Evolutionary conservation across 2,113 vertebrate genomes (phyloP), one percentile per base, ranked within the genome.

Genomic region (Scomber japonicus): DNA sequence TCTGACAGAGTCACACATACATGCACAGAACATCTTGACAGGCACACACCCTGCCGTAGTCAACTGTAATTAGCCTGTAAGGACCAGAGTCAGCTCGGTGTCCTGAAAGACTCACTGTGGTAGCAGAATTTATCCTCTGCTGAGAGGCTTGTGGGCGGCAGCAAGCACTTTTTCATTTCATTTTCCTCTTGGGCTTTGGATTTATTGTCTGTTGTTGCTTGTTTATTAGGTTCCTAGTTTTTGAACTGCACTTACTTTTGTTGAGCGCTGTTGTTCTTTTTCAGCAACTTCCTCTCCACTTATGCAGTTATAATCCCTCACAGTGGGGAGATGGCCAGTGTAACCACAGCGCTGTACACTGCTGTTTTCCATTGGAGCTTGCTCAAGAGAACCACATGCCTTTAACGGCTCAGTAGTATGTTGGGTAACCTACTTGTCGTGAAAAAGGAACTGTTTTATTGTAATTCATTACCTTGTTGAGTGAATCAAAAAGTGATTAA

Each of bases 81-180:
- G 78, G 82, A 81, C 82, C 78, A 15, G 50, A 81, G 84, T 88
- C 78, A 86, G 87, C 87, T n/a, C 75, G 51, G 77, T 11, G 35
- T 69, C 80, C 81, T 63, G 30, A 74, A 83, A 71, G 71, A 57
- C 81, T 73, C 66, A 7, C 65, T 49, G 61, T 48, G 40, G 53
- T 27, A 45, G 71, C 19, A 40, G 71, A 81, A 82, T 90, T 83
- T 57, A 75, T 83, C 77, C 87, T 79, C 73, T 35, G 64, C 84
- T 82, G 40, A 4, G 73, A 75, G 78, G 71, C 71, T 68, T 2
- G 80, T 88, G 80, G 85, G 90, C 49, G 48, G 73, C 82, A 72
- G 82, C 78, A 50, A 79, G 83, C 85, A 74, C 10, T 90, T 89
- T 88, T 87, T 85, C 87, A 88, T 90, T 89, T 87, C 24, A 84